phyloP scores from a whole-genome alignment of 2,888 invertebrate genomes.

The Bugulina stolonifera region DNA sequence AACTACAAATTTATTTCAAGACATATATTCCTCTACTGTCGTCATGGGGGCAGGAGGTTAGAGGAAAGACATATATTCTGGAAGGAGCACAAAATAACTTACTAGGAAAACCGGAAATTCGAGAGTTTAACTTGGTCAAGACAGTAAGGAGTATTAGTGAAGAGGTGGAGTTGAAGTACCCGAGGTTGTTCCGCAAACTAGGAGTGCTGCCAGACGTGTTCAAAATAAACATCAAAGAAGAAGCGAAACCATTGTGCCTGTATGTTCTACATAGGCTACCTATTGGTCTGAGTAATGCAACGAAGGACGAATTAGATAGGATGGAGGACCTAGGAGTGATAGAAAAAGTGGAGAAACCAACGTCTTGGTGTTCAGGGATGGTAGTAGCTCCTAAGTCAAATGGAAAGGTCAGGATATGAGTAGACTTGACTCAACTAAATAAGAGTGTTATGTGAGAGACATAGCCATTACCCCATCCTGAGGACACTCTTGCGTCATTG shows the following conservation, averaged over 20 bases:
- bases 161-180: not conserved
- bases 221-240: not conserved
- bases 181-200: not conserved
- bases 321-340: too few relatives aligned
- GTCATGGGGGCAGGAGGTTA: not conserved
- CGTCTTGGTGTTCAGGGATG: too few relatives aligned
- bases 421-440: too few relatives aligned
- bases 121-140: not conserved
- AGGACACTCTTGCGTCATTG: too few relatives aligned
- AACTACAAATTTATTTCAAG: not conserved
- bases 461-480: too few relatives aligned
- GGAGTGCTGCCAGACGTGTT: not conserved
- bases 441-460: too few relatives aligned
- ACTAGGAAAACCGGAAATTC: not conserved
- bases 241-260: constrained; percentile 30
- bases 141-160: not conserved
- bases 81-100: not conserved
- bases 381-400: too few relatives aligned
- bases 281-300: too few relatives aligned
- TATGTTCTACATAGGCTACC: constrained; percentile 32
- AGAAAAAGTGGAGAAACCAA: too few relatives aligned
- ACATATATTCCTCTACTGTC: not conserved
- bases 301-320: too few relatives aligned
- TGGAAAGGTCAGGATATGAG: too few relatives aligned
- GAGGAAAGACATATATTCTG: not conserved